These are phyloP conservation scores for Dinocampus coccinellae DNA, from an alignment of 2,888 invertebrate genomes.

Conservation along the genomic window DNA sequence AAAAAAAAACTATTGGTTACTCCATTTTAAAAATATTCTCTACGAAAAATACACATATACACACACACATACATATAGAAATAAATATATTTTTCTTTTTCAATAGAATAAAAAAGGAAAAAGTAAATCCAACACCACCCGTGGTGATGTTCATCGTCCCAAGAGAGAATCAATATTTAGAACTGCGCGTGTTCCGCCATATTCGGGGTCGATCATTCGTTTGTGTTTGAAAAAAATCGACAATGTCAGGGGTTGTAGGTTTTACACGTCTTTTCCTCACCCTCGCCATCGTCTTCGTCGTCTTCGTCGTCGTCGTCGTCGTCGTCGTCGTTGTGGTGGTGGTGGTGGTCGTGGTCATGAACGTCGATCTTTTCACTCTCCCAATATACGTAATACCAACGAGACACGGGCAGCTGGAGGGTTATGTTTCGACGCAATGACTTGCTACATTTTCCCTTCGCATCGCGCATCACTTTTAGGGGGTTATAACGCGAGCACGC, in stretches of 20 bases:
- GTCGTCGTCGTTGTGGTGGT: neutral
- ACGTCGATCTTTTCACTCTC: slow-evolving; percentile 1
- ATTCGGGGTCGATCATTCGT: slow-evolving; percentile 48
- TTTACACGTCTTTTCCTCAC: neutral
- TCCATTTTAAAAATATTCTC: neutral
- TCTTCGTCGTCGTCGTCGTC: neutral
- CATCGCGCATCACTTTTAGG: slow-evolving; percentile 17
- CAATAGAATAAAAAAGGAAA: neutral
- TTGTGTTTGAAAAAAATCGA: neutral
- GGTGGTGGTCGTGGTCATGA: neutral
- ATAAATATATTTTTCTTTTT: neutral
- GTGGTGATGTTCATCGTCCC: slow-evolving; percentile 42
- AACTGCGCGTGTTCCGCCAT: slow-evolving; percentile 65
- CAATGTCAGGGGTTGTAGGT: neutral
- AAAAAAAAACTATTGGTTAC: neutral
- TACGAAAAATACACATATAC: too few relatives aligned
- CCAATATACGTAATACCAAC: slow-evolving; percentile 40
- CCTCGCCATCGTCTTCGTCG: too few relatives aligned
- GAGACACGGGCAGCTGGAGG: slow-evolving; percentile 45
- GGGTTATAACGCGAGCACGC: slow-evolving; percentile 62
- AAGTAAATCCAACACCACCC: neutral
- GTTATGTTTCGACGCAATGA: slow-evolving; percentile 59
- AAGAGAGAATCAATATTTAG: slow-evolving; percentile 67
- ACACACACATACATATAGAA: too few relatives aligned
- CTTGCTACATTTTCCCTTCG: slow-evolving; percentile 62